phyloP scores from a whole-genome alignment of 1,140 invertebrate genomes.

The Microvelia longipes region DNA sequence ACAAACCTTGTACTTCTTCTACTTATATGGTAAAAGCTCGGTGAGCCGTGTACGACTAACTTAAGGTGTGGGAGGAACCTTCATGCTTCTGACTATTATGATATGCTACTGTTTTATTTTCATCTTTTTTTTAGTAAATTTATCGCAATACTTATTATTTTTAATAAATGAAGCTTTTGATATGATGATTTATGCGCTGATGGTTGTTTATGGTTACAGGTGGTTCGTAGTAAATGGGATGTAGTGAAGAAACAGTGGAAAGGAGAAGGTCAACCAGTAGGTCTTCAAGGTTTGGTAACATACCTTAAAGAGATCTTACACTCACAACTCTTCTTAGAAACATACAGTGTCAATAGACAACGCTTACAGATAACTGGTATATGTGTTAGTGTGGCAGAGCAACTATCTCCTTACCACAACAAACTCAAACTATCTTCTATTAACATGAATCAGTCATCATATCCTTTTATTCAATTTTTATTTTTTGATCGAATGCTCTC shows the following conservation, averaged over 20 bases:
- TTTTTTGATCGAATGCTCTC: slow-evolving; percentile 34
- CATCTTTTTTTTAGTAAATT: no score
- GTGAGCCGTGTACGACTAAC: no score
- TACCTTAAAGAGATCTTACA: not conserved
- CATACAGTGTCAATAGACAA: not conserved
- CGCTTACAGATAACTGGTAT: not conserved
- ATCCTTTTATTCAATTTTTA: slow-evolving; percentile 24
- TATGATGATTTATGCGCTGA: no score
- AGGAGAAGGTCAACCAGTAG: not conserved
- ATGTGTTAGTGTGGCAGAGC: not conserved
- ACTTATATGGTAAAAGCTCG: no score
- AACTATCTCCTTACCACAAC: not conserved
- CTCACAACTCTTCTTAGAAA: not conserved
- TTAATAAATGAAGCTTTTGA: no score
- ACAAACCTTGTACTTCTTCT: no score
- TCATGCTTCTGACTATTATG: no score
- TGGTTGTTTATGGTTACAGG: no score
- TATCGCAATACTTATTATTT: no score
- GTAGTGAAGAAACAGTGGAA: not conserved
- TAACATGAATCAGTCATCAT: not conserved
- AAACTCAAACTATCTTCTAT: not conserved
- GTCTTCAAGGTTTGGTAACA: not conserved
- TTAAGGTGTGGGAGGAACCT: no score
- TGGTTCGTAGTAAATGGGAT: not conserved
- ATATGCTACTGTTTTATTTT: no score